Evolutionary conservation across 2,888 invertebrate species (phyloP).

Genomic region (Athripsodes cinereus): DNA sequence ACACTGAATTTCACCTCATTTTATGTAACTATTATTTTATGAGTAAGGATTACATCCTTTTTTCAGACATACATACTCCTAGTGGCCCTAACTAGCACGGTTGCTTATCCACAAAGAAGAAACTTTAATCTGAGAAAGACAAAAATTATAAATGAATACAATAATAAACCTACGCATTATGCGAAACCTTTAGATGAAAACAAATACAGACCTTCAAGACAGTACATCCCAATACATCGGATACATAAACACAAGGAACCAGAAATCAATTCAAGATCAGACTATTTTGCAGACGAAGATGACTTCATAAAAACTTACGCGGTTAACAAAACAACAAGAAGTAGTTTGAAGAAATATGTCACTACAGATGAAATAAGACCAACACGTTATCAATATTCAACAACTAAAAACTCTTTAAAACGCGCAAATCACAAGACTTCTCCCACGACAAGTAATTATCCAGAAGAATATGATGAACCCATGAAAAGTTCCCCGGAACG

Average conservation of each 20-base stretch:
- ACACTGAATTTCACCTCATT: neutral
- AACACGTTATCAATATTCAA: neutral
- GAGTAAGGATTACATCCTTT: neutral
- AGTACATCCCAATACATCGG: neutral
- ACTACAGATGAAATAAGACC: conserved; percentile 10
- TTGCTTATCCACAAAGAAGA: neutral
- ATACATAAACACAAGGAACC: neutral
- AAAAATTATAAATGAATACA: neutral
- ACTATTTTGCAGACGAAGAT: neutral
- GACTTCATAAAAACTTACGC: neutral
- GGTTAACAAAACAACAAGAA: neutral
- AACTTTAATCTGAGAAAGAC: neutral
- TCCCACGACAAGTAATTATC: too few species aligned
- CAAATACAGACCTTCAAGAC: neutral
- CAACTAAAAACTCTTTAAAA: too few species aligned
- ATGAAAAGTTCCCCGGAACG: too few species aligned
- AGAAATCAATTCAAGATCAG: neutral
- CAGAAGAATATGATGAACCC: too few species aligned
- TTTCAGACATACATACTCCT: conserved; percentile 9
- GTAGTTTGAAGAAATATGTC: neutral
- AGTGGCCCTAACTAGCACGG: neutral
- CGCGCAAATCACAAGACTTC: too few species aligned
- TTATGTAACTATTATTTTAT: neutral
- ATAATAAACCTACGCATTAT: neutral
- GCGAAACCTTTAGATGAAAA: neutral